Evolutionary conservation across 2,888 invertebrate species (phyloP).

Genomic region (Ceriagrion tenellum): DNA sequence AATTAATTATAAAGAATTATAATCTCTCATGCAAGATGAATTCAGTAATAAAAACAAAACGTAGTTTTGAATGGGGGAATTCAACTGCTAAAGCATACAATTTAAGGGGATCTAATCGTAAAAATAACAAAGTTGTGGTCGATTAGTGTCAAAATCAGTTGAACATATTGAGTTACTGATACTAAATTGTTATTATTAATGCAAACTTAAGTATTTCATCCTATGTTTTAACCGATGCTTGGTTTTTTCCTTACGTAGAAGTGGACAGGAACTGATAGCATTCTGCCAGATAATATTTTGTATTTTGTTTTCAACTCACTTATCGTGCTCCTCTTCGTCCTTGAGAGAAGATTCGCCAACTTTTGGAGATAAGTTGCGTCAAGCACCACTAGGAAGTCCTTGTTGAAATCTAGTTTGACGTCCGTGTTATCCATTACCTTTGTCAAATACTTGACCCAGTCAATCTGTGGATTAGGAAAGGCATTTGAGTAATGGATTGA

Average conservation of each 20-base stretch:
- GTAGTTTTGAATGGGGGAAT: background rate
- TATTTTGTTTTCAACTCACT: conserved; percentile 16
- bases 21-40: too few species aligned
- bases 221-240: background rate
- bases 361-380: conserved; percentile 71
- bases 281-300: background rate
- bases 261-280: background rate
- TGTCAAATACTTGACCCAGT: conserved; percentile 71
- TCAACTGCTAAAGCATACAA: background rate
- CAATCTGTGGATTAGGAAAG: conserved; percentile 69
- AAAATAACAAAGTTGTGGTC: too few species aligned
- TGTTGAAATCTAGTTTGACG: conserved; percentile 71
- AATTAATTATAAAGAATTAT: too few species aligned
- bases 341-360: conserved; percentile 68
- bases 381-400: conserved; percentile 70
- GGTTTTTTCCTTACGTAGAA: background rate
- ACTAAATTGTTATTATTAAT: background rate
- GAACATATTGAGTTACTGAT: too few species aligned
- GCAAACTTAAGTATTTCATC: background rate
- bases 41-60: too few species aligned
- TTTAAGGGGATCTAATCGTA: too few species aligned
- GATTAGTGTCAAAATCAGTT: too few species aligned
- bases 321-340: conserved; percentile 42
- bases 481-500: background rate
- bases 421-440: conserved; percentile 71